Conservation (phyloP, 2,113 vertebrate species). For the Elgaria multicarinata region DNA sequence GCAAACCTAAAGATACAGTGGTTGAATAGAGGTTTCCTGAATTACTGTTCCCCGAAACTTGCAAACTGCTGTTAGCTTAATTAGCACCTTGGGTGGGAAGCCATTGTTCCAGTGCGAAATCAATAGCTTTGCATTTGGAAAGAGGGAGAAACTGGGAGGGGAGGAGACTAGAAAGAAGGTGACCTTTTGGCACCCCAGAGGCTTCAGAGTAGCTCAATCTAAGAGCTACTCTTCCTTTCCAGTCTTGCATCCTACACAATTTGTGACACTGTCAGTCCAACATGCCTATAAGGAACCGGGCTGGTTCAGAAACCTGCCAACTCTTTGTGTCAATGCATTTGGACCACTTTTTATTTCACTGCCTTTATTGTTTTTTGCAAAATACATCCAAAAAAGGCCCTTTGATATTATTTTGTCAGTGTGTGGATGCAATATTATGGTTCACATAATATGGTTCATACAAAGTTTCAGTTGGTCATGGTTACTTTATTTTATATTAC, state of each 20-base stretch:
- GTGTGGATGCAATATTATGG: too few relatives aligned
- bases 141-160: background rate
- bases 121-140: slow-evolving; percentile 46
- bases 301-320: too few relatives aligned
- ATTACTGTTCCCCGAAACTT: slow-evolving; percentile 44
- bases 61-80: slow-evolving; percentile 61
- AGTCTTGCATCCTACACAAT: slow-evolving; percentile 47
- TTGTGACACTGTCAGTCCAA: slow-evolving; percentile 64
- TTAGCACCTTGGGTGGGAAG: slow-evolving; percentile 60
- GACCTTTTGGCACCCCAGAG: slow-evolving; percentile 52
- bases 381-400: background rate
- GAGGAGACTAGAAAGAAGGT: slow-evolving; percentile 31
- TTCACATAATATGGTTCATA: background rate
- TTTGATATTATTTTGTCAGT: background rate
- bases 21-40: background rate
- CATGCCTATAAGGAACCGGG: background rate
- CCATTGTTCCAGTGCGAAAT: slow-evolving; percentile 58
- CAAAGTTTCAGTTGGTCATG: background rate
- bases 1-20: background rate
- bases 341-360: slow-evolving; percentile 13
- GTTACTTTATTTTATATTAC: background rate
- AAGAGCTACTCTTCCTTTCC: slow-evolving; percentile 56
- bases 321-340: slow-evolving; percentile 4
- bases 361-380: background rate
- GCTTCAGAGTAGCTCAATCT: slow-evolving; percentile 49